Evolutionary conservation across 2,113 vertebrate genomes (phyloP).

Genomic region (Coregonus clupeaformis): DNA sequence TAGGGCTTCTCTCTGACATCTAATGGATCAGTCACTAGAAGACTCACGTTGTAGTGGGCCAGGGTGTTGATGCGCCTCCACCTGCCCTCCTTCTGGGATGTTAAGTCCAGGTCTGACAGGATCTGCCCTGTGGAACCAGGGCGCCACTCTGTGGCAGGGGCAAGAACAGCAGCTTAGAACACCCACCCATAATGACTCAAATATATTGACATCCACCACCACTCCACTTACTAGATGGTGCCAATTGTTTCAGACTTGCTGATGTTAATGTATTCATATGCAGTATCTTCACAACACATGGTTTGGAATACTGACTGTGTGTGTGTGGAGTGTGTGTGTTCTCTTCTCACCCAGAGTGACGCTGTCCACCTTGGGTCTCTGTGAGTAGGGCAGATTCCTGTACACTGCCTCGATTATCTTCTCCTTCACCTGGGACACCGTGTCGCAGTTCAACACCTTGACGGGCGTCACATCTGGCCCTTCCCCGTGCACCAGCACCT

Average conservation of each 20-base stretch:
- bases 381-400: conserved; percentile 86
- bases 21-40: conserved; percentile 33
- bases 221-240: too few species aligned
- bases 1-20: conserved; percentile 40
- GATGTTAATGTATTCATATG: background rate
- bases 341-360: conserved; percentile 85
- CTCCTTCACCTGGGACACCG: conserved; percentile 95
- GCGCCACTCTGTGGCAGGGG: conserved; percentile 85
- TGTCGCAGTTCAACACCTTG: conserved; percentile 96
- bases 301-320: background rate
- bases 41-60: conserved; percentile 95
- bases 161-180: conserved; percentile 4
- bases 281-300: background rate
- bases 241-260: background rate
- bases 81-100: conserved; percentile 93
- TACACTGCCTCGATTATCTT: conserved; percentile 98
- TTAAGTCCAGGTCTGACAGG: conserved; percentile 94
- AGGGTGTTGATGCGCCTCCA: conserved; percentile 94
- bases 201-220: background rate
- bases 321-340: background rate
- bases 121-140: conserved; percentile 97
- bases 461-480: conserved; percentile 84
- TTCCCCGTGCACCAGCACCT: conserved; percentile 90
- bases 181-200: background rate
- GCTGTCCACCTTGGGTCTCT: conserved; percentile 87